Conservation (phyloP, 2,797 vertebrate genomes). For the Crocidura indochinensis region DNA sequence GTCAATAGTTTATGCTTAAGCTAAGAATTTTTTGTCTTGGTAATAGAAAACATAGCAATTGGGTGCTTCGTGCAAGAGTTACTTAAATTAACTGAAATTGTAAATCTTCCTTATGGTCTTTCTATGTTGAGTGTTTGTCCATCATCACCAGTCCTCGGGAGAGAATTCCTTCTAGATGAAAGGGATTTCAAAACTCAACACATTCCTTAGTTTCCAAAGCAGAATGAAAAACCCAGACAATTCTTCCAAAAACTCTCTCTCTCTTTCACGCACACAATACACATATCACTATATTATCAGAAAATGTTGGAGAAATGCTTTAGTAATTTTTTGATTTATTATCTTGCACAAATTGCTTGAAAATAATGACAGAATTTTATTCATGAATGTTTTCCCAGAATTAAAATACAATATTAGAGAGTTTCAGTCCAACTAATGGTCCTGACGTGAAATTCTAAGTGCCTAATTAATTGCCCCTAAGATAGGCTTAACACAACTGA, state of each 20-base stretch:
- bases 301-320: slow-evolving; percentile 40
- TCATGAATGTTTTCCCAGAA: slow-evolving; percentile 5
- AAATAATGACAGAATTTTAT: slow-evolving; percentile 22
- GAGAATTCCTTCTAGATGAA: slow-evolving; percentile 72
- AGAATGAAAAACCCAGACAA: slow-evolving; percentile 58
- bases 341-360: background rate
- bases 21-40: background rate
- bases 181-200: slow-evolving; percentile 70
- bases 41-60: slow-evolving; percentile 39
- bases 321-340: slow-evolving; percentile 42
- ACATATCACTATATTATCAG: slow-evolving; percentile 8
- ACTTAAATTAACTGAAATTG: slow-evolving; percentile 55
- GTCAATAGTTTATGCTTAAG: slow-evolving; percentile 6
- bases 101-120: slow-evolving; percentile 26
- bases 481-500: background rate
- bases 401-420: slow-evolving; percentile 43
- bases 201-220: slow-evolving; percentile 73
- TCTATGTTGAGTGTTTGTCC: slow-evolving; percentile 37
- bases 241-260: slow-evolving; percentile 44
- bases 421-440: background rate
- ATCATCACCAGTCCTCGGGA: slow-evolving; percentile 55
- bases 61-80: slow-evolving; percentile 15
- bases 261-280: background rate
- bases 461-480: background rate
- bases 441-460: background rate